Percentiles rank a stretch among this genome's conserved stretches.
These are phyloP conservation scores for Pycnonotus jocosus DNA, from an alignment of 2,113 vertebrate species.

Conservation along the genomic window DNA sequence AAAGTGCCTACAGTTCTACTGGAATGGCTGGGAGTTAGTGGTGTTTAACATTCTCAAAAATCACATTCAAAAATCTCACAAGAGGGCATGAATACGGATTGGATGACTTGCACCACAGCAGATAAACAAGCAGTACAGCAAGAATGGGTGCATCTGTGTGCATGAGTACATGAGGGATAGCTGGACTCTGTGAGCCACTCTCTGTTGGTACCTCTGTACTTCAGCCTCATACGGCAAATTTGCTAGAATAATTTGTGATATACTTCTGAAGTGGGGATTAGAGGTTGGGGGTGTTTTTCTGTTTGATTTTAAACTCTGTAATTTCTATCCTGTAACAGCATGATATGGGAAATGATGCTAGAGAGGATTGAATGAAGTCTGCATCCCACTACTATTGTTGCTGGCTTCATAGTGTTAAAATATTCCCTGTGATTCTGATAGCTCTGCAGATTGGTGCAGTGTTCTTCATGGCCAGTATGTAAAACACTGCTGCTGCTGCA, in stretches of 20 bases:
- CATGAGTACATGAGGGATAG: accelerated
- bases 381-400: background rate
- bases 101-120: background rate
- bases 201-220: background rate
- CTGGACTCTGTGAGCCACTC: background rate
- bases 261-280: background rate
- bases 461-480: background rate
- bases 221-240: accelerated
- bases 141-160: background rate
- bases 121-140: background rate
- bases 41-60: accelerated
- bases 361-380: background rate
- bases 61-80: background rate
- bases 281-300: background rate
- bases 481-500: background rate
- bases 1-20: background rate
- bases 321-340: background rate
- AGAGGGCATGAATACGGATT: background rate
- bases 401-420: background rate
- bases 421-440: background rate
- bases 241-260: background rate
- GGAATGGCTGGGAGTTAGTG: background rate
- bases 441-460: constrained; percentile 38
- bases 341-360: background rate
- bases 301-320: background rate